These are phyloP conservation scores for Macrosiphum euphorbiae DNA, from an alignment of 2,888 invertebrate species.

Conservation along the genomic window DNA sequence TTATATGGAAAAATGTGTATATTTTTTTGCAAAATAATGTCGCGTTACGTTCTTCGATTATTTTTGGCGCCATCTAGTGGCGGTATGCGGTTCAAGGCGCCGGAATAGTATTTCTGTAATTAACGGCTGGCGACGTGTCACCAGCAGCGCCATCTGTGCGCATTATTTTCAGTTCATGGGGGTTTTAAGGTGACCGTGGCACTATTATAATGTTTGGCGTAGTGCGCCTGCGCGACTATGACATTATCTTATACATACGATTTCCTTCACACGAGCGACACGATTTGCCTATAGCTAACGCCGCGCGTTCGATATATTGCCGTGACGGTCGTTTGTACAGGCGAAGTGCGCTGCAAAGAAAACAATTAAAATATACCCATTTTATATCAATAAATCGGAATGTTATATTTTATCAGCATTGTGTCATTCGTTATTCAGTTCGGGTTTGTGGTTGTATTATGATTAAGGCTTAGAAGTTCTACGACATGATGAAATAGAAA, in stretches of 20 bases:
- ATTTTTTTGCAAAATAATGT: neutral
- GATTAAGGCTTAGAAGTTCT: neutral
- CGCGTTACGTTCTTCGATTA: neutral
- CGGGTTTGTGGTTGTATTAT: neutral
- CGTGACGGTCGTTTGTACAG: neutral
- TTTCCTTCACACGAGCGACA: neutral
- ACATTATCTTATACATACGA: neutral
- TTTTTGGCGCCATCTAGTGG: neutral
- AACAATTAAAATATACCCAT: neutral
- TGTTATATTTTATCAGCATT: neutral
- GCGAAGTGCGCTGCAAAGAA: neutral
- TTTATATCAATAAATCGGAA: neutral
- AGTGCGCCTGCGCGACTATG: neutral
- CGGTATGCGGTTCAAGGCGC: neutral
- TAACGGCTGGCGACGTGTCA: neutral
- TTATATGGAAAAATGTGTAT: neutral
- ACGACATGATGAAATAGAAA: neutral
- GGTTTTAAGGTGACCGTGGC: neutral
- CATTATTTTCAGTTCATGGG: neutral
- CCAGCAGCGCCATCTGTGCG: neutral
- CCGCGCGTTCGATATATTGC: neutral
- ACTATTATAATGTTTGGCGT: neutral
- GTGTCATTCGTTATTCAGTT: neutral
- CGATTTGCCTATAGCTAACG: neutral
- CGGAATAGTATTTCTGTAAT: neutral